Conservation (phyloP, 2,888 invertebrate genomes). For the Hipparchia semele region DNA sequence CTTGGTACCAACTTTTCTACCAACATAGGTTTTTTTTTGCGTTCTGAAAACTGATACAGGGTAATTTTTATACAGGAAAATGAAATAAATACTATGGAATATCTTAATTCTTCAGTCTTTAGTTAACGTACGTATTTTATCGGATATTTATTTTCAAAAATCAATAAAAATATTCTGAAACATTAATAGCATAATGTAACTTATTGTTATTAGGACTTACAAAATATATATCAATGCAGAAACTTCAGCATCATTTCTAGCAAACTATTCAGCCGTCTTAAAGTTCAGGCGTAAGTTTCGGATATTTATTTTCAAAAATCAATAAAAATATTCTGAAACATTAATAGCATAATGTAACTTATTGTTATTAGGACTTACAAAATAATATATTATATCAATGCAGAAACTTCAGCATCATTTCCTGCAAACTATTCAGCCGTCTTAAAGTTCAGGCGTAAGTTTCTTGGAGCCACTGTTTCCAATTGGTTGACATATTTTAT, state of each 20-base stretch:
- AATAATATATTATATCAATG: neutral
- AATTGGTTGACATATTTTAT: constrained; percentile 54
- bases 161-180: too few relatives aligned
- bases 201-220: neutral
- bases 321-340: too few relatives aligned
- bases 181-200: neutral
- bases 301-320: too few relatives aligned
- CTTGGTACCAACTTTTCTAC: too few relatives aligned
- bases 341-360: neutral
- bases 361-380: neutral
- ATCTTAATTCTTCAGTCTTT: too few relatives aligned
- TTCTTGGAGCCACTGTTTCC: constrained; percentile 38
- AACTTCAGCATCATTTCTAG: neutral
- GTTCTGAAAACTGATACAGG: too few relatives aligned
- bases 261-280: constrained; percentile 5
- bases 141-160: too few relatives aligned
- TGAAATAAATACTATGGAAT: too few relatives aligned
- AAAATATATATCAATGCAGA: neutral
- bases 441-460: constrained; percentile 14
- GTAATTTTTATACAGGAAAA: too few relatives aligned
- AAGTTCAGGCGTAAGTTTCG: constrained; percentile 13
- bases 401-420: neutral
- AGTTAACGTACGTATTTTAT: too few relatives aligned
- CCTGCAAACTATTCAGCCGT: constrained; percentile 6
- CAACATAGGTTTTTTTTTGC: too few relatives aligned